Conservation (phyloP, 2,113 vertebrate species). For the Microtus oregoni region DNA sequence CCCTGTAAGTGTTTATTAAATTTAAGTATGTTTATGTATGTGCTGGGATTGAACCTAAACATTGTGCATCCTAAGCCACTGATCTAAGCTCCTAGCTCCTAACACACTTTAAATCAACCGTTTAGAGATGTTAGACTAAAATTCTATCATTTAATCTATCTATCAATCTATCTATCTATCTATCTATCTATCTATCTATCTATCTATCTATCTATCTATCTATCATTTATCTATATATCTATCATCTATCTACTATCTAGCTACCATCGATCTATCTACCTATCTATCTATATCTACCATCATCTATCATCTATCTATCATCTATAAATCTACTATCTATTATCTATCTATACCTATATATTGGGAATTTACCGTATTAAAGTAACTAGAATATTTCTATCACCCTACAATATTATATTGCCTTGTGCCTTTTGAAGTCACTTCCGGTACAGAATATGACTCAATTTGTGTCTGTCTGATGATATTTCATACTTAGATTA, state of each 20-base stretch:
- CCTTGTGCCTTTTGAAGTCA: neutral
- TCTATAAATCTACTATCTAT: neutral
- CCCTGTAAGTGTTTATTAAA: neutral
- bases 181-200: no score
- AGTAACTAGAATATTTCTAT: neutral
- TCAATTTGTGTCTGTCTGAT: neutral
- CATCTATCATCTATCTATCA: neutral
- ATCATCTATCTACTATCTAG: no score
- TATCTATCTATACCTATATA: neutral
- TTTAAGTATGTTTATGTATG: slow-evolving; percentile 12
- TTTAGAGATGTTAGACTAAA: slow-evolving; percentile 44
- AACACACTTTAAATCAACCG: neutral
- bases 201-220: no score
- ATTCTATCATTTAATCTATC: neutral
- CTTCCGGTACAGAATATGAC: neutral
- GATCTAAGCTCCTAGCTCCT: neutral
- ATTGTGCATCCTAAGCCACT: neutral
- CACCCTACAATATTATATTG: slow-evolving; percentile 25
- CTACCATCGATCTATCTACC: no score
- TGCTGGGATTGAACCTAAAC: neutral
- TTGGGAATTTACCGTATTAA: neutral
- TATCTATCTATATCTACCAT: no score
- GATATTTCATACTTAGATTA: slow-evolving; percentile 33
- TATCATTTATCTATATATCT: no score
- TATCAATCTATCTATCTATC: no score